Evolutionary conservation across 1,140 invertebrate genomes (phyloP).

Genomic region (Monochamus saltuarius): DNA sequence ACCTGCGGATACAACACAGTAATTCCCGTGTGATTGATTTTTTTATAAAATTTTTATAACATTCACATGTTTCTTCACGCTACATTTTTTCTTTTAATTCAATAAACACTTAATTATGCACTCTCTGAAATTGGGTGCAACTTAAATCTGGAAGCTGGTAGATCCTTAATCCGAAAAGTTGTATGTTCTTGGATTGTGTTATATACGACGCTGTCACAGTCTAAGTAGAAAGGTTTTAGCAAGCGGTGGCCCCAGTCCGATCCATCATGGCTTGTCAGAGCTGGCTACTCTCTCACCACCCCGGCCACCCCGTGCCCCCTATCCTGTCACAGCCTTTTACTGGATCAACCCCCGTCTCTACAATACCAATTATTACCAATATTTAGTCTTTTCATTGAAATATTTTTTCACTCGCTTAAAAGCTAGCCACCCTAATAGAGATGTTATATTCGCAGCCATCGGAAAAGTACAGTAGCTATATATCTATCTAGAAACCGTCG

Average conservation of each 20-base stretch:
- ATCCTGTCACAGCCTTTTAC: constrained; percentile 12
- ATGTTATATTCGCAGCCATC: constrained; percentile 12
- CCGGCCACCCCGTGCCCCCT: constrained; percentile 26
- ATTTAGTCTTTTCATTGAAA: constrained; percentile 22
- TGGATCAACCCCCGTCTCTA: constrained; percentile 13
- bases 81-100: no score
- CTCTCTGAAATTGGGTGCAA: constrained; percentile 12
- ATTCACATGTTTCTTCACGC: no score
- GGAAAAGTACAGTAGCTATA: no score
- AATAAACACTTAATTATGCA: background rate
- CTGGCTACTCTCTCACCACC: constrained; percentile 45
- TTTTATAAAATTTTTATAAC: no score
- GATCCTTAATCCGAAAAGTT: constrained; percentile 22
- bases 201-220: constrained; percentile 36
- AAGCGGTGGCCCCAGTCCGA: constrained; percentile 41
- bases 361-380: constrained; percentile 23
- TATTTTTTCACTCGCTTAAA: constrained; percentile 8
- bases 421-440: constrained; percentile 6
- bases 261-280: constrained; percentile 51
- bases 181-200: constrained; percentile 21
- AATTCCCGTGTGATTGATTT: no score
- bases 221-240: constrained; percentile 48
- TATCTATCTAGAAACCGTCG: no score
- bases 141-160: constrained; percentile 6
- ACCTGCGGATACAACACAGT: no score